Evolutionary conservation across 2,797 vertebrate genomes (phyloP).

Genomic region (Manis javanica): DNA sequence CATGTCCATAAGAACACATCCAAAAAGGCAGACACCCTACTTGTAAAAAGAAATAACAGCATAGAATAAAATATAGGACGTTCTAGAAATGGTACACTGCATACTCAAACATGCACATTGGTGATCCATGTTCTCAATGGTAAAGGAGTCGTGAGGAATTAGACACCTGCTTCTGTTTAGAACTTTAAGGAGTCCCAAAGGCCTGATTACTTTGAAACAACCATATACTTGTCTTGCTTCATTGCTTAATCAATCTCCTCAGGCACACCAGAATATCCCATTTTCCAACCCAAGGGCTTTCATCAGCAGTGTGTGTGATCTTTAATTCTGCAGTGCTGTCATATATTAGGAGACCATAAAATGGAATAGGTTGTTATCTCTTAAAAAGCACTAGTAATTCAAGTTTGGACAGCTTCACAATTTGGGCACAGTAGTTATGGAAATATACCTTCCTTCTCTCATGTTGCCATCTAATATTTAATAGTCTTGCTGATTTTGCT

Average conservation of each 20-base stretch:
- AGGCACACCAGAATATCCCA: conserved; percentile 28
- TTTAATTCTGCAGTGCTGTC: conserved; percentile 35
- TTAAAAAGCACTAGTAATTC: conserved; percentile 68
- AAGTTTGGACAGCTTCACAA: conserved; percentile 58
- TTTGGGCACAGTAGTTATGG: conserved; percentile 36
- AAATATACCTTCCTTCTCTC: conserved; percentile 32
- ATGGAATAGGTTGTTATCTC: conserved; percentile 66
- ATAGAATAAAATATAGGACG: neutral
- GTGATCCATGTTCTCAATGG: conserved; percentile 60
- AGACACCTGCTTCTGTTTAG: conserved; percentile 60
- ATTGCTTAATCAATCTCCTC: conserved; percentile 80
- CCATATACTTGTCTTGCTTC: conserved; percentile 66
- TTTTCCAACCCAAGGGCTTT: conserved; percentile 17
- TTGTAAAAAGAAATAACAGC: neutral
- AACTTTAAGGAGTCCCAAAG: conserved; percentile 76
- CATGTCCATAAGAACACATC: neutral
- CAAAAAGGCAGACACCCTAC: neutral
- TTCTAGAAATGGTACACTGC: neutral
- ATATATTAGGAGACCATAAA: conserved; percentile 57
- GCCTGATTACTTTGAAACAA: conserved; percentile 76
- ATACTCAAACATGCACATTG: neutral
- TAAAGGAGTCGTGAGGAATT: conserved; percentile 66
- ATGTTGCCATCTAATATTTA: neutral
- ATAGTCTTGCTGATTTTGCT: conserved; percentile 42
- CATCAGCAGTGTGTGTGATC: neutral